Evolutionary conservation across 2,113 vertebrate species (phyloP).

Genomic region (Chroicocephalus ridibundus): DNA sequence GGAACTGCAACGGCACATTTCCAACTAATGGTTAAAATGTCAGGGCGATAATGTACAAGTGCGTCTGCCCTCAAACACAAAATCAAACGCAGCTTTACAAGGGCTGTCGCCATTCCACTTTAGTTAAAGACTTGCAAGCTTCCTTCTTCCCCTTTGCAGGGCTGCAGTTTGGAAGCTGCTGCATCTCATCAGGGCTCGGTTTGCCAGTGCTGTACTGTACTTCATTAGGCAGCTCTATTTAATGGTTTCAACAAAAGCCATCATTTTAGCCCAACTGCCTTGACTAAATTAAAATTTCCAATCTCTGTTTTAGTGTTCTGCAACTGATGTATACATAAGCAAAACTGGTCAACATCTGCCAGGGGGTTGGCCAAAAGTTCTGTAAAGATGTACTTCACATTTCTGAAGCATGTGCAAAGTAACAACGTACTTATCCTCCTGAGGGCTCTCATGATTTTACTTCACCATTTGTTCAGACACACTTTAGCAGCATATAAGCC

Average conservation of each 20-base stretch:
- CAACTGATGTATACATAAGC: conserved; percentile 85
- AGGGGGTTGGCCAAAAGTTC: conserved; percentile 84
- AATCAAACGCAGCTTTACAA: conserved; percentile 17
- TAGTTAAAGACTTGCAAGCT: conserved; percentile 54
- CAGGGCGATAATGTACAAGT: conserved; percentile 62
- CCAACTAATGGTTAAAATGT: conserved; percentile 73
- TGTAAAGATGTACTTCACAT: conserved; percentile 82
- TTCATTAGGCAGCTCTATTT: conserved; percentile 86
- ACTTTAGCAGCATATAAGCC: conserved; percentile 85
- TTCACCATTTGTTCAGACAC: conserved; percentile 90
- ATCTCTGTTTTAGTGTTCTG: conserved; percentile 86
- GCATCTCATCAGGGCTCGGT: conserved; percentile 69
- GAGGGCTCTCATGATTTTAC: conserved; percentile 87
- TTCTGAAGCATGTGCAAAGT: conserved; percentile 87
- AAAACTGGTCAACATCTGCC: conserved; percentile 86
- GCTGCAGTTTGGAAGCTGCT: conserved; percentile 73
- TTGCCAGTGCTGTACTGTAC: conserved; percentile 81
- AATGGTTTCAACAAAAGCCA: conserved; percentile 86
- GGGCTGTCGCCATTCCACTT: conserved; percentile 47
- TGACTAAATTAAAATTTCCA: conserved; percentile 88
- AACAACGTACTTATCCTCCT: conserved; percentile 78
- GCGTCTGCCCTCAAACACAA: conserved; percentile 39
- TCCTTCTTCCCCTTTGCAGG: conserved; percentile 67
- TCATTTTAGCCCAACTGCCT: conserved; percentile 89
- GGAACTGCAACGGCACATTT: conserved; percentile 46